Evolutionary conservation across 2,113 vertebrate species (phyloP).

Genomic region (Capreolus pygargus): DNA sequence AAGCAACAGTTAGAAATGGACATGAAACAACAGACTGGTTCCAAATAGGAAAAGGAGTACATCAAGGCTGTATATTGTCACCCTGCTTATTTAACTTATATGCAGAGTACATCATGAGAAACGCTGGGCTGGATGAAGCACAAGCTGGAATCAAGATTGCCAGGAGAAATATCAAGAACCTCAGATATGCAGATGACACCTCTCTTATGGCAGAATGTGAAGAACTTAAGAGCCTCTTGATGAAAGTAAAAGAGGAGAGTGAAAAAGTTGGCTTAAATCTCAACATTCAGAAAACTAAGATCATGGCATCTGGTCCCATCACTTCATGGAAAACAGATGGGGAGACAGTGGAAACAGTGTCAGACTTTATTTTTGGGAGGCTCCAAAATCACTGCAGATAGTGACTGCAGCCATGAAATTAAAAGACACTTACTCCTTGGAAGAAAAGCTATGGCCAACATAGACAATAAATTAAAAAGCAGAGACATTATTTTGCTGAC

Average conservation of each 20-base stretch:
- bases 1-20: neutral
- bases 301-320: neutral
- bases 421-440: neutral
- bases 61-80: neutral
- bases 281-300: neutral
- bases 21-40: neutral
- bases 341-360: neutral
- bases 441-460: neutral
- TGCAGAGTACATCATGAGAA: neutral
- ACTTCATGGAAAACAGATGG: neutral
- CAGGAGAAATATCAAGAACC: neutral
- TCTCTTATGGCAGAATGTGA: neutral
- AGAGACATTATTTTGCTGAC: neutral
- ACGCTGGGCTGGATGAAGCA: neutral
- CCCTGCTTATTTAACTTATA: neutral
- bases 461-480: neutral
- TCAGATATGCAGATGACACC: neutral
- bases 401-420: neutral
- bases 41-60: neutral
- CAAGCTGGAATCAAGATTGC: neutral
- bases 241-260: neutral
- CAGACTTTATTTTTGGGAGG: fast-evolving
- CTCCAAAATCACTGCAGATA: neutral
- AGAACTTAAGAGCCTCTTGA: neutral
- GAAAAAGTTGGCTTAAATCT: neutral